A percentile compares a stretch with the other conserved stretches of the same genome.
Evolutionary conservation across 2,113 vertebrate genomes (phyloP).

Genomic region (Gorilla gorilla): DNA sequence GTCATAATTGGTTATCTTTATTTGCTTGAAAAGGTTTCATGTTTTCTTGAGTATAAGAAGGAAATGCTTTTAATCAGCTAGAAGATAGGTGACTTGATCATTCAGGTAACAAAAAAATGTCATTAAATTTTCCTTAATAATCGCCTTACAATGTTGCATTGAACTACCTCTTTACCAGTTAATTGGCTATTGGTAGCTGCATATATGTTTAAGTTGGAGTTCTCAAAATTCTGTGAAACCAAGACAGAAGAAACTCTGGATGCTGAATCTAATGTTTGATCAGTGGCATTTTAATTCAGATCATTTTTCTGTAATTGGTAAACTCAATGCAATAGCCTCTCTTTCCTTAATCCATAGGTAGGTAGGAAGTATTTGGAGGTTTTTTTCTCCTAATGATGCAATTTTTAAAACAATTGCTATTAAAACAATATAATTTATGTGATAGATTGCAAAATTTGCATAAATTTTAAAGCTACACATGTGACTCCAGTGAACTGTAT

Average conservation of each 20-base stretch:
- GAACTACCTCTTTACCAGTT: background rate
- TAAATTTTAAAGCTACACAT: background rate
- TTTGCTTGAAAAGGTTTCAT: constrained; percentile 41
- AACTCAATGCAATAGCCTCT: background rate
- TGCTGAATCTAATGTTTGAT: background rate
- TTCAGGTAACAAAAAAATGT: background rate
- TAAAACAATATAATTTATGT: background rate
- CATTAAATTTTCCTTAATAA: constrained; percentile 10
- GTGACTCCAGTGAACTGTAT: background rate
- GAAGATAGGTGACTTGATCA: background rate
- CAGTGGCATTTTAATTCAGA: background rate
- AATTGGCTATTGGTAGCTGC: background rate
- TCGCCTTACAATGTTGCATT: background rate
- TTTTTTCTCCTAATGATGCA: constrained; percentile 8
- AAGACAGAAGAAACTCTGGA: background rate
- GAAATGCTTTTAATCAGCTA: constrained; percentile 40
- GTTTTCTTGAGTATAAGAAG: constrained; percentile 35
- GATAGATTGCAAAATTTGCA: background rate
- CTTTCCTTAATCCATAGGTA: background rate
- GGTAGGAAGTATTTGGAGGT: background rate
- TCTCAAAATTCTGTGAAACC: background rate
- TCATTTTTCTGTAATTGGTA: background rate
- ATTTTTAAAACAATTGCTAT: background rate
- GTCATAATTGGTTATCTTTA: background rate
- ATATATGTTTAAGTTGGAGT: background rate